Percentiles rank a stretch among this genome's conserved stretches.
Evolutionary conservation across 2,888 invertebrate species (phyloP).

Genomic region (Apamea sordens): DNA sequence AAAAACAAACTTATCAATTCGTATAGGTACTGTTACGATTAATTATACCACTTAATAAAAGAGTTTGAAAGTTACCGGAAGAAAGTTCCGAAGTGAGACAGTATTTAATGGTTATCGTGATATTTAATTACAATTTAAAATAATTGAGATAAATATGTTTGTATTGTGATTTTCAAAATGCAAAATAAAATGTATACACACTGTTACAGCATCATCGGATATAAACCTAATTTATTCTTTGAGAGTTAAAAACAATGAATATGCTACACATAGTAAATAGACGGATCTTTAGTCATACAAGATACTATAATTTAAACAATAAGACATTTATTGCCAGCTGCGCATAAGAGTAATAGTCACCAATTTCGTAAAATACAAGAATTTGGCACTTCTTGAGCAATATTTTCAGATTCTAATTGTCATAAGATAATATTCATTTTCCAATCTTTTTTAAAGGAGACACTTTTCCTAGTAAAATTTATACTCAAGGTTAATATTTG

Average conservation of each 20-base stretch:
- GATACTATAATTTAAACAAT: conserved; percentile 48
- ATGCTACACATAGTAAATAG: conserved; percentile 12
- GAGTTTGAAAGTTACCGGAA: not conserved
- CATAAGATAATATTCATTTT: conserved; percentile 30
- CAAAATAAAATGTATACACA: not conserved
- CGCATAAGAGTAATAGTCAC: conserved; percentile 49
- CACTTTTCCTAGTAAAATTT: not conserved
- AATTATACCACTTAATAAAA: not conserved
- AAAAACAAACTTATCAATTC: conserved; percentile 20
- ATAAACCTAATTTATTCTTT: conserved; percentile 1
- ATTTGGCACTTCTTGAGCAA: conserved; percentile 77
- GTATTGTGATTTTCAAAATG: not conserved
- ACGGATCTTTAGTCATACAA: conserved; percentile 26
- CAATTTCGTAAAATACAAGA: conserved; percentile 55
- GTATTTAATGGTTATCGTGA: not conserved
- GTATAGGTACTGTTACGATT: not conserved
- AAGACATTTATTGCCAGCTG: conserved; percentile 61
- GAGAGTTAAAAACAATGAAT: conserved; percentile 3
- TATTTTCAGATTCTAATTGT: conserved; percentile 43
- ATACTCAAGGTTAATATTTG: conserved; percentile 12
- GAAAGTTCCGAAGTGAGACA: not conserved
- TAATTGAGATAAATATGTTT: conserved; percentile 10
- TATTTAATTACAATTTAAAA: conserved; percentile 8
- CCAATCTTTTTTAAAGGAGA: not conserved
- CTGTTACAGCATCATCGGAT: conserved; percentile 1